Evolutionary conservation across 2,888 invertebrate genomes (phyloP), one percentile per base, ranked within the genome.

Genomic region (Nipponacmea schrenckii): DNA sequence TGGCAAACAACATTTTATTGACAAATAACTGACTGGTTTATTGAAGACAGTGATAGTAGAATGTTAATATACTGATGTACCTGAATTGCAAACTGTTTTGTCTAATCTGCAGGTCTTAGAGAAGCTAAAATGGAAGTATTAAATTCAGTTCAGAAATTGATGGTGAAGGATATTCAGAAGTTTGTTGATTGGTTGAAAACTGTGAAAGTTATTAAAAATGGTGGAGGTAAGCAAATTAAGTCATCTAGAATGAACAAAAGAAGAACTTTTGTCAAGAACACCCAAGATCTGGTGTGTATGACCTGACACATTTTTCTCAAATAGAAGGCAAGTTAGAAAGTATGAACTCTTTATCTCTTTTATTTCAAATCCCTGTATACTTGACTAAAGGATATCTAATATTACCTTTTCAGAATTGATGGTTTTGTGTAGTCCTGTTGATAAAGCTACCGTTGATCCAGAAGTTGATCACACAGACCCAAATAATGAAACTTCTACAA

Each of bases 151-250:
- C 81, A 83, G 66, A 77, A 80, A 12, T 70, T 85, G 17, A 80
- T 82, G 73, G 84, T 83, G 4, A 78, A 82, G 56, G 84, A 85
- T 69, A 83, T 85, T 65, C 80, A 83, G 68, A 80, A 83, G 24
- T 85, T 85, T 76, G 81, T 83, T 50, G 83, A 83, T 70, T 85
- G 85, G 85, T 76, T 85, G 76, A 85, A 83, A 69, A 84, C 85
- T 67, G 83, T 85, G 31, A 76, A 82, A 45, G 84, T 83, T 31
- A 82, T 84, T 69, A 79, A 81, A 71, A 82, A 81, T 67, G 77
- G 80, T 62, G 82, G 82, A 77, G 84, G 84, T 84, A 70, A 68
- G 72, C 26, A 12, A 4, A 14, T 56, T 10, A 39, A 39, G n/a
- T n/a, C n/a, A n/a, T n/a, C n/a, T n/a, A n/a, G n/a, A n/a, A n/a